A percentile compares a stretch with the other conserved stretches of the same genome.
These are phyloP conservation scores for Trogon melanurus DNA, from an alignment of 2,113 vertebrate genomes.

Conservation along the genomic window DNA sequence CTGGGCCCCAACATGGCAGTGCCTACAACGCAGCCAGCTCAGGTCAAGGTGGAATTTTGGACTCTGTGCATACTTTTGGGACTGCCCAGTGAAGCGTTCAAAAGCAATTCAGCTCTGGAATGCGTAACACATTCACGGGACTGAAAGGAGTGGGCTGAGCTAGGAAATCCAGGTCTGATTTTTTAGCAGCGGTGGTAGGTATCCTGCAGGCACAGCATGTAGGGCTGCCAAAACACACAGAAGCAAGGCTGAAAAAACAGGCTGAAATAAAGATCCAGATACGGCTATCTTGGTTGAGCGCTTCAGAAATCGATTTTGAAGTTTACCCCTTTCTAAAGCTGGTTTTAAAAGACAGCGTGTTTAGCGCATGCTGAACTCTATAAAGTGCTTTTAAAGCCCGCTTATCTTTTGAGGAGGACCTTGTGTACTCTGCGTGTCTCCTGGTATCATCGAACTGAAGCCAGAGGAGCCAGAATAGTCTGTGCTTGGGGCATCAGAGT, in stretches of 20 bases:
- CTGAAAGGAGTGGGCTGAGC: not conserved
- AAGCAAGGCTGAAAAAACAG: not conserved
- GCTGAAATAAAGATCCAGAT: not conserved
- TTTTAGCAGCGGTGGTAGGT: not conserved
- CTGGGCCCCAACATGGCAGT: not conserved
- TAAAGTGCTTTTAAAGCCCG: not conserved
- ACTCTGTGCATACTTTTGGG: not conserved
- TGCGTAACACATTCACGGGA: not conserved
- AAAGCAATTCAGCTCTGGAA: not conserved
- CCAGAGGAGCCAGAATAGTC: not conserved
- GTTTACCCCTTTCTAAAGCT: not conserved
- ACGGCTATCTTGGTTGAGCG: not conserved
- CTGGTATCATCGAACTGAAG: not conserved
- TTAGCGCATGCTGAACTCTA: not conserved
- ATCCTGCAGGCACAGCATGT: not conserved
- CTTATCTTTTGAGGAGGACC: not conserved
- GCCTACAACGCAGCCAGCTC: not conserved
- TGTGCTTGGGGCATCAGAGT: not conserved
- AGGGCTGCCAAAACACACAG: not conserved
- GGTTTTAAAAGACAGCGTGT: not conserved
- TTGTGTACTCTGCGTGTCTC: not conserved
- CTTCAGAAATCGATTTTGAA: not conserved
- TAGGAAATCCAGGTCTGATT: not conserved
- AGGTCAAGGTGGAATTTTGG: not conserved
- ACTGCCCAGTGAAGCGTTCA: not conserved